phyloP scores from a whole-genome alignment of 2,888 invertebrate species.

The Rhagophthalmus giganteus region DNA sequence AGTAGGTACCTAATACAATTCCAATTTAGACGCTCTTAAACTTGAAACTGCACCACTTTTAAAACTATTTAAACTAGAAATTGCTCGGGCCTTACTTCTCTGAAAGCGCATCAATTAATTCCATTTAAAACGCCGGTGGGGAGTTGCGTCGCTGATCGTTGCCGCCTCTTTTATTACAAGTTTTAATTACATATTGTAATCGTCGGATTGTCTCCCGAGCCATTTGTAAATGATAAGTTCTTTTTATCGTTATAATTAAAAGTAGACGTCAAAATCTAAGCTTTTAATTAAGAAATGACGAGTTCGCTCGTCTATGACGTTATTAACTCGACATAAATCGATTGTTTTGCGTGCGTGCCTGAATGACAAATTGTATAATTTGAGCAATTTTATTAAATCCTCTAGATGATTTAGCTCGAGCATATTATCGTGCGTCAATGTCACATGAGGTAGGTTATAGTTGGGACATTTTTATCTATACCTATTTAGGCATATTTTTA shows the following conservation, averaged over 20 bases:
- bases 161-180: conserved; percentile 27
- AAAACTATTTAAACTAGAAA: conserved; percentile 33
- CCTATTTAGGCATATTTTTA: no score
- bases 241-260: conserved; percentile 31
- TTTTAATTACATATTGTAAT: conserved; percentile 34
- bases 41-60: conserved; percentile 21
- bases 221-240: conserved; percentile 31
- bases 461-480: no score
- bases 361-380: conserved; percentile 23
- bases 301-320: conserved; percentile 17
- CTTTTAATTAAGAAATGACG: conserved; percentile 29
- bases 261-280: conserved; percentile 21
- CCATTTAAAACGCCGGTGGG: conserved; percentile 10
- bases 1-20: no score
- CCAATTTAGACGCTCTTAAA: conserved; percentile 23
- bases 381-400: conserved; percentile 20
- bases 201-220: conserved; percentile 24
- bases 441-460: no score
- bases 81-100: conserved; percentile 23
- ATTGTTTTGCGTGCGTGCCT: conserved; percentile 21
- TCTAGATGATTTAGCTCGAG: conserved; percentile 22
- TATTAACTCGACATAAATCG: conserved; percentile 17
- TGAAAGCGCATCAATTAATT: conserved; percentile 13
- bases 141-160: conserved; percentile 17
- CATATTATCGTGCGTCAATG: conserved; percentile 6